Evolutionary conservation across 2,888 invertebrate species (phyloP), one percentile per base, ranked within the genome.

Genomic region (Cheilosia urbana): DNA sequence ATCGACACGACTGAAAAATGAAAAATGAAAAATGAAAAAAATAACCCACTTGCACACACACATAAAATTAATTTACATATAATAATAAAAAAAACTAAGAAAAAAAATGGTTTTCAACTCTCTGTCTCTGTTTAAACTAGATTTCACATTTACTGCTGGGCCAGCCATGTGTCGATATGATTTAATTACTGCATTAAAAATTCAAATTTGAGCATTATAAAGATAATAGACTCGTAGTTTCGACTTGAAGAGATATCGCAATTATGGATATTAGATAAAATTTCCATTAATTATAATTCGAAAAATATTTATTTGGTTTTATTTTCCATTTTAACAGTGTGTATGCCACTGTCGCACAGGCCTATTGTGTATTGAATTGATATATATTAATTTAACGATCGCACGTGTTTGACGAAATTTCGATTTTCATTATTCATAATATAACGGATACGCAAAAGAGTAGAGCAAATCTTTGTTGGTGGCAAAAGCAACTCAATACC

Each of bases 281-380:
- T 80, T 80, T 85, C 68, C 85, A 81, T 85, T 85, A 85, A 77
- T 85, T 85, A 85, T 81, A 81, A 77, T 81, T 81, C 85, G 68
- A 58, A 81, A 24, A 72, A 77, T 72, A 85, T 85, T 80, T 80
- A 58, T 79, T 72, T 79, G 60, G 65, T 79, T 58, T 79, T 55
- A 68, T 57, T 80, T 65, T 53, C 55, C 40, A 63, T 78, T 69
- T n/a, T 15, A n/a, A 13, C 27, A 37, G 24, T 37, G 24, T 63
- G 45, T 62, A 40, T 55, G 45, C 9, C 24, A 47, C 57, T 66
- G 78, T 78, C 69, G 37, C 37, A 57, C 69, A 58, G 79, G 79
- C 60, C 75, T 84, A 78, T 68, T 84, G 71, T 78, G 63, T 79
- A 24, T 51, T 51, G 6, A 51, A n/a, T n/a, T n/a, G n/a, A n/a